Evolutionary conservation across 2,113 vertebrate species (phyloP).

Genomic region (Morone saxatilis): DNA sequence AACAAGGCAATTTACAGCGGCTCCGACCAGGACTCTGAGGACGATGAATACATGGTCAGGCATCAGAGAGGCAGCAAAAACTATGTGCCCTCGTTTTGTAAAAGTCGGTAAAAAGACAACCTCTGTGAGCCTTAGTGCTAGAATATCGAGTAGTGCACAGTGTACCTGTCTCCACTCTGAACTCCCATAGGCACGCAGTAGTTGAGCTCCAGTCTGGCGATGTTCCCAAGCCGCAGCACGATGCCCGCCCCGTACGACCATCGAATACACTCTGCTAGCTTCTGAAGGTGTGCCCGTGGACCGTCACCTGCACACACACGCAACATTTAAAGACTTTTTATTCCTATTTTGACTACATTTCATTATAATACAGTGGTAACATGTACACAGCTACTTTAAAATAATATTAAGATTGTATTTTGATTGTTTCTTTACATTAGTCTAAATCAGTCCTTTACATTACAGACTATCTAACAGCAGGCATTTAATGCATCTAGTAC

Average conservation of each 20-base stretch:
- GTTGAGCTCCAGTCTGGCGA: slow-evolving; percentile 96
- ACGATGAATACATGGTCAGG: too few relatives aligned
- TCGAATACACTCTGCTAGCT: slow-evolving; percentile 92
- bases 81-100: background rate
- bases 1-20: too few relatives aligned
- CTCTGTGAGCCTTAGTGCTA: background rate
- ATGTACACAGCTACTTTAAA: too few relatives aligned
- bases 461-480: background rate
- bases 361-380: background rate
- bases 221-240: slow-evolving; percentile 94
- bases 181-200: slow-evolving; percentile 98
- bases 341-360: background rate
- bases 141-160: background rate
- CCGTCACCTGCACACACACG: slow-evolving; percentile 87
- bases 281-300: slow-evolving; percentile 91
- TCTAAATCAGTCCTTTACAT: background rate
- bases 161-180: slow-evolving; percentile 92
- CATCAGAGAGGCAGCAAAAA: too few relatives aligned
- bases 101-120: background rate
- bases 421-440: too few relatives aligned
- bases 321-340: too few relatives aligned
- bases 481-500: background rate
- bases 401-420: too few relatives aligned
- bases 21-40: too few relatives aligned
- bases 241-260: slow-evolving; percentile 96